These are phyloP conservation scores for Prionailurus bengalensis DNA, from an alignment of 2,113 vertebrate genomes.

Conservation along the genomic window DNA sequence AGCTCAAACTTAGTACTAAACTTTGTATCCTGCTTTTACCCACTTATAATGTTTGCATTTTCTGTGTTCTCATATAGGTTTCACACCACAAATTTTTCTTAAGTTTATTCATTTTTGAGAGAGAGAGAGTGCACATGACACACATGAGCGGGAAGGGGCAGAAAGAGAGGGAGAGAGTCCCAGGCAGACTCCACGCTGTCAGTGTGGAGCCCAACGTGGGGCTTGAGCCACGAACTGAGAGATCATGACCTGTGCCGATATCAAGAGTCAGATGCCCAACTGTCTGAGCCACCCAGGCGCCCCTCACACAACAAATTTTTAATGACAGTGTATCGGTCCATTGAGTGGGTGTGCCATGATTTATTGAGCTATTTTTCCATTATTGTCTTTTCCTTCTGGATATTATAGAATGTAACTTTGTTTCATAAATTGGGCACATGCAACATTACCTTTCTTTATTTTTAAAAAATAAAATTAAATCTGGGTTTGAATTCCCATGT, in stretches of 20 bases:
- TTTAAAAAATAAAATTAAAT: conserved; percentile 44
- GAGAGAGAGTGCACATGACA: no score
- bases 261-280: no score
- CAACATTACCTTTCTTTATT: conserved; percentile 23
- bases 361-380: not conserved
- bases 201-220: no score
- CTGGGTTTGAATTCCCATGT: conserved; percentile 22
- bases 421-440: conserved; percentile 8
- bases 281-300: no score
- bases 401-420: conserved; percentile 31
- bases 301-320: conserved; percentile 32
- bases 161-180: no score
- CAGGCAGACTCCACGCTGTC: no score
- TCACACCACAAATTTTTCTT: not conserved
- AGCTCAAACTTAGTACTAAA: conserved; percentile 48
- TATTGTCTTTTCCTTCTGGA: conserved; percentile 6
- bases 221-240: no score
- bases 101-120: no score
- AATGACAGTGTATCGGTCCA: not conserved
- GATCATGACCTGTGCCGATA: no score
- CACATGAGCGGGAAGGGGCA: no score
- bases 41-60: conserved; percentile 43
- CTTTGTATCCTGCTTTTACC: conserved; percentile 41
- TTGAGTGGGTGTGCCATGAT: not conserved
- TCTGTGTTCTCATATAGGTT: conserved; percentile 14